Base-by-base conservation (phyloP, 1,140 invertebrate species). In the Rhyzopertha dominica region DNA sequence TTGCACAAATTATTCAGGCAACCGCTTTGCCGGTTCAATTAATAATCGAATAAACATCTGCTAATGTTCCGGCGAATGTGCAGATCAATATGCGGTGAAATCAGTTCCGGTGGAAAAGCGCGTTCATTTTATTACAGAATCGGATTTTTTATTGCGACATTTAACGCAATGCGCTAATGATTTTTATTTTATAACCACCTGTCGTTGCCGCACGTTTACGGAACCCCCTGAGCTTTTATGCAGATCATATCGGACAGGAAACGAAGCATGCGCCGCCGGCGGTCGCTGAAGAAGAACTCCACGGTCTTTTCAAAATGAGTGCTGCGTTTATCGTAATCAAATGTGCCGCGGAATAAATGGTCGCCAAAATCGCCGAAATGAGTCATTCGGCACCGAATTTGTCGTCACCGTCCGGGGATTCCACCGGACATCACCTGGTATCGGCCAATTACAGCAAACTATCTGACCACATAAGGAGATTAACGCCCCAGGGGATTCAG, bases 401-500 rank as follows among this genome's bases (percentile, higher is more conserved):
- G 32, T 43, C 25, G 18, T 40, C 24, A 23, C 49, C 39, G 47
- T 46, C 44, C 29, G 20, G 41, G 41, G 20, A 26, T 38, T 41
- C 35, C 34, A 16, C 8, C 25, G 31, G 13, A 29, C 23, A 22
- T 34, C 28, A 18, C 23, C 45, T 37, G 41, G 18, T 29, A 22
- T 40, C 31, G 25, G 61, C 63, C 3, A 66, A 66, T 52, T 66
- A 66, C 39, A 66, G 58, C 42, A 66, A 66, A 49, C 42, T 66
- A 31, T 66, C 63, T 1, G 63, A 66, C 43, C 61, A 64, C 46
- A 61, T 66, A 14, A 61, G 74, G 16, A 65, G 66, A 5, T 57
- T 68, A 31, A 68, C 84, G 0, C 84, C 85, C 0, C 69, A 77
- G 1, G 76, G 75, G 1, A 71, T 87, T 25, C 81, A 86, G 51